Evolutionary conservation across 2,797 vertebrate species (phyloP), one percentile per base, ranked within the genome.

Genomic region (Vireo griseus): DNA sequence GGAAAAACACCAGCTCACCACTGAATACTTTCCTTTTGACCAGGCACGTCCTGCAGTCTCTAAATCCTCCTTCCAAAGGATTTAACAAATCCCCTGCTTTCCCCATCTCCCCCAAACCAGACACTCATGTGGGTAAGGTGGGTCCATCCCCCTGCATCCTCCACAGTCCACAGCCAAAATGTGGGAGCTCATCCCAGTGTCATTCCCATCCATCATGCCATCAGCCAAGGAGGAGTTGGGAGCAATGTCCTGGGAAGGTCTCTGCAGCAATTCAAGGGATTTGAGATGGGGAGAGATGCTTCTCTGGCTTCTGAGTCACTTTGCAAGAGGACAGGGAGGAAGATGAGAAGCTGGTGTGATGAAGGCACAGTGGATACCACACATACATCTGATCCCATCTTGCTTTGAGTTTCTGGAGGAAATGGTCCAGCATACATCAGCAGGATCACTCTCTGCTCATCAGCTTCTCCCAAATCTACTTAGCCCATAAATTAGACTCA

Each of bases 141-240:
- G 9, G 18, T 77, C 29, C 51, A 24, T 10, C 25, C 19, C 6
- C 2, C 9, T 0, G 0, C 7, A 2, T 65, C 35, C 45, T 77
- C 45, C 10, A 4, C 28, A 45, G 22, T 17, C 63, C 37, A 26
- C 33, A 42, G 28, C 14, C 44, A 79, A 51, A 6, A n/a, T 44
- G 15, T 47, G 24, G 42, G 51, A 79, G 6, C 25, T 73, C 26
- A 4, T 66, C 40, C 25, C 48, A 51, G 28, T 22, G 11, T 19
- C 48, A 39, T 24, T 29, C 21, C 31, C 1, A 2, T 17, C 31
- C 5, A 1, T 9, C 42, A 35, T 4, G 4, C n/a, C 11, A 2
- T 29, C 69, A 65, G n/a, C 28, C 68, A 62, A 39, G 31, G 4
- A 44, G 40, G 5, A 67, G 37, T 14, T 33, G 25, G 24, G 5